Evolutionary conservation across 1,140 invertebrate genomes (phyloP).

Genomic region (Drosophila mayri): DNA sequence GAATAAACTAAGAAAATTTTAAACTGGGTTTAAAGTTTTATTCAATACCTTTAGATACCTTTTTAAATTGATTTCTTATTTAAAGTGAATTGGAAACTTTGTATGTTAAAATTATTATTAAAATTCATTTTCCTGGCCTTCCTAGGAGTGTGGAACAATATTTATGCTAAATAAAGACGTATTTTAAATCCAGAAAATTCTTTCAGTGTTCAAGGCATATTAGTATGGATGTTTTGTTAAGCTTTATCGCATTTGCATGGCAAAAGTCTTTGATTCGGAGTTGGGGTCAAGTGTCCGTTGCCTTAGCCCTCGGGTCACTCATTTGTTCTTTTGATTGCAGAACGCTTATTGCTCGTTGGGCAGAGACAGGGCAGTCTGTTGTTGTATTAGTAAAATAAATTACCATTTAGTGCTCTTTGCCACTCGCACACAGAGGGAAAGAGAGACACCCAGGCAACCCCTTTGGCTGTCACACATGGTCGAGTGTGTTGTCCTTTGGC

Average conservation of each 20-base stretch:
- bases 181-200: background rate
- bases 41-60: too few relatives aligned
- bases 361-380: constrained; percentile 44
- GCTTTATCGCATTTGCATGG: constrained; percentile 81
- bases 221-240: constrained; percentile 66
- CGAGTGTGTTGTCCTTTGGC: constrained; percentile 79
- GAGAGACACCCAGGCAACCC: background rate
- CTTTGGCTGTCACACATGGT: constrained; percentile 74
- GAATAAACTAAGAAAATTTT: background rate
- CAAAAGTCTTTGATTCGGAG: constrained; percentile 38
- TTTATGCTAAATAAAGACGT: background rate
- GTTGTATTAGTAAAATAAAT: constrained; percentile 84
- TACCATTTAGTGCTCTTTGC: constrained; percentile 83
- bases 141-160: too few relatives aligned
- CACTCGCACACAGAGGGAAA: constrained; percentile 49
- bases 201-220: background rate
- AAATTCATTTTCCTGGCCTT: background rate
- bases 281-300: constrained; percentile 68
- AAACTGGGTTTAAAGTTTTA: too few relatives aligned
- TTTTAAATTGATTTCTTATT: too few relatives aligned
- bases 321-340: constrained; percentile 83
- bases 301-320: constrained; percentile 75
- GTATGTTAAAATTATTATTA: too few relatives aligned
- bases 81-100: too few relatives aligned
- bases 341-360: constrained; percentile 64